These are phyloP conservation scores for Cyclophora punctaria DNA, from an alignment of 2,888 invertebrate genomes.

Conservation along the genomic window DNA sequence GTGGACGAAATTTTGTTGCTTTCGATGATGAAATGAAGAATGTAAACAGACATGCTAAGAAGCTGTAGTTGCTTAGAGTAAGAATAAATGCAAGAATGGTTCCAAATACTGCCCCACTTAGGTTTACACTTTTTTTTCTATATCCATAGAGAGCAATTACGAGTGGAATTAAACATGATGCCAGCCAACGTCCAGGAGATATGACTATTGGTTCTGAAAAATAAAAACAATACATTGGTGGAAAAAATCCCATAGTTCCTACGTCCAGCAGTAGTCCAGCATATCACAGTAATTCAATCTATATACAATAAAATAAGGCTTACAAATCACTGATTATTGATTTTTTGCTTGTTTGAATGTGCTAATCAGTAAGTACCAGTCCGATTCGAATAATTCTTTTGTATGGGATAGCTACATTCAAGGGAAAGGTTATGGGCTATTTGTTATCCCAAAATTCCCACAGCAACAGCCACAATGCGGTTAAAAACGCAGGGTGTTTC, in stretches of 20 bases:
- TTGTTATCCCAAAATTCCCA: no score
- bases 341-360: no score
- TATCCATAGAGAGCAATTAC: slow-evolving; percentile 79
- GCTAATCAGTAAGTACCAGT: no score
- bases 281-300: no score
- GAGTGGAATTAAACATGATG: slow-evolving; percentile 78
- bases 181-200: slow-evolving; percentile 79
- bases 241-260: not conserved
- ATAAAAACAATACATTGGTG: slow-evolving; percentile 1
- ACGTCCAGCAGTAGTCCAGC: no score
- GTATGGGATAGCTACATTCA: no score
- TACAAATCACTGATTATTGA: no score
- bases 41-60: slow-evolving; percentile 80
- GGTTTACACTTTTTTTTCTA: slow-evolving; percentile 79
- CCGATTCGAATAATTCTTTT: no score
- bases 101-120: slow-evolving; percentile 82
- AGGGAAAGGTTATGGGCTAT: no score
- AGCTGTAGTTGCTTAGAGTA: slow-evolving; percentile 85
- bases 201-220: slow-evolving; percentile 74
- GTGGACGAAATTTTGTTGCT: slow-evolving; percentile 84
- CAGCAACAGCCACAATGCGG: no score
- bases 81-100: slow-evolving; percentile 83
- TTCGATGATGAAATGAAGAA: slow-evolving; percentile 88
- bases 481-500: no score
- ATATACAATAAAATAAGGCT: no score